Evolutionary conservation across 2,113 vertebrate genomes (phyloP).

Genomic region (Zosterops japonicus): DNA sequence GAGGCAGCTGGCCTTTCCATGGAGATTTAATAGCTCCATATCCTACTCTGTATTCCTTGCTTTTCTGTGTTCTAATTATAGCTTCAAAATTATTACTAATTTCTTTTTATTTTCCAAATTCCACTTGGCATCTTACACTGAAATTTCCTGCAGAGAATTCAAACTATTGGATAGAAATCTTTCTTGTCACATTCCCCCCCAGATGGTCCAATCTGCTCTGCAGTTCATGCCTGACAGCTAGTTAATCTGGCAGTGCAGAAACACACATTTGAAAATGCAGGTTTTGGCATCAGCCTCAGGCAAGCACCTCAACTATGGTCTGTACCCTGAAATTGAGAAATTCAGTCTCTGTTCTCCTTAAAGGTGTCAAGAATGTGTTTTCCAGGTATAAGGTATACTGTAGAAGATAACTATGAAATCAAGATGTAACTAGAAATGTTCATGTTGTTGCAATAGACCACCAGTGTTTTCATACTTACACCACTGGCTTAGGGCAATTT

Average conservation of each 20-base stretch:
- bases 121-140: not conserved
- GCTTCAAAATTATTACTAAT: not conserved
- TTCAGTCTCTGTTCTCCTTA: not conserved
- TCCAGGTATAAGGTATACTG: not conserved
- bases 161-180: not conserved
- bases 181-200: not conserved
- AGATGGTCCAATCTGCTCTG: slow-evolving; percentile 19
- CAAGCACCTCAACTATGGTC: not conserved
- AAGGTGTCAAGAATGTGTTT: not conserved
- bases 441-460: not conserved
- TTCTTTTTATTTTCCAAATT: not conserved
- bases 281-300: not conserved
- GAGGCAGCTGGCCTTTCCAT: not conserved
- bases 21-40: not conserved
- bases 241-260: not conserved
- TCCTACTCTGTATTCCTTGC: not conserved
- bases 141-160: not conserved
- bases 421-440: not conserved
- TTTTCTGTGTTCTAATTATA: not conserved
- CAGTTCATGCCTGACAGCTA: not conserved
- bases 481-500: not conserved
- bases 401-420: not conserved
- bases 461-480: not conserved
- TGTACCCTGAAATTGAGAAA: not conserved
- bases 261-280: not conserved